phyloP scores from a whole-genome alignment of 2,797 vertebrate genomes.

The Clarias fuscus region DNA sequence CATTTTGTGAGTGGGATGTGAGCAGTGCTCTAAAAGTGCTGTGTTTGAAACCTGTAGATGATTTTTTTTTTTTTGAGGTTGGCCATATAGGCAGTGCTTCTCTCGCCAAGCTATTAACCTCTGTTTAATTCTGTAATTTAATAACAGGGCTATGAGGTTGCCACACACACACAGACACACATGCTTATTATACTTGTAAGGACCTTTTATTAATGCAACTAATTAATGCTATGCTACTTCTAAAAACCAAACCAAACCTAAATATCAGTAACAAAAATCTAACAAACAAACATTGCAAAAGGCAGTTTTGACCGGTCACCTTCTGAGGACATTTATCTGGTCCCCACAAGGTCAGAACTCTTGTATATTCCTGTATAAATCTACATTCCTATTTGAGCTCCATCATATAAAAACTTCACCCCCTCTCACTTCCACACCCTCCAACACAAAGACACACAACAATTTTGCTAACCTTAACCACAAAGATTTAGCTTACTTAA shows the following conservation, averaged over 20 bases:
- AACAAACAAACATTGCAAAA: neutral
- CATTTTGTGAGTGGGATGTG: slow-evolving; percentile 8
- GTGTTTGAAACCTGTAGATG: slow-evolving; percentile 32
- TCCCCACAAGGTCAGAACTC: neutral
- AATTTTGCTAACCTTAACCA: slow-evolving; percentile 8
- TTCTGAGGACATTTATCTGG: neutral
- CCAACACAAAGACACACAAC: neutral
- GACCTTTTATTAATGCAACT: neutral
- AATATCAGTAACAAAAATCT: neutral
- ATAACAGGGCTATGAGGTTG: neutral
- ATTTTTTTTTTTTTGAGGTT: neutral
- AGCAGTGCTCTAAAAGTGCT: slow-evolving; percentile 18
- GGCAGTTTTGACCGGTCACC: neutral
- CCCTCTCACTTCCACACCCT: too few relatives aligned
- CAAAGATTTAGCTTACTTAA: slow-evolving; percentile 1
- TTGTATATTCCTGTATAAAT: neutral
- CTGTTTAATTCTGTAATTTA: slow-evolving; percentile 17
- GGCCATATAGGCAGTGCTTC: neutral
- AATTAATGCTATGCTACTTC: neutral
- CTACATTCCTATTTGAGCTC: neutral
- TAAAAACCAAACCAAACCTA: neutral
- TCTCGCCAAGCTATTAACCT: neutral
- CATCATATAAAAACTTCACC: neutral
- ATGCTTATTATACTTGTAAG: neutral
- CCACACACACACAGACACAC: neutral